Percentiles rank a stretch among this genome's conserved stretches.
Evolutionary conservation across 2,888 invertebrate species (phyloP).

Genomic region (Diploptera punctata): DNA sequence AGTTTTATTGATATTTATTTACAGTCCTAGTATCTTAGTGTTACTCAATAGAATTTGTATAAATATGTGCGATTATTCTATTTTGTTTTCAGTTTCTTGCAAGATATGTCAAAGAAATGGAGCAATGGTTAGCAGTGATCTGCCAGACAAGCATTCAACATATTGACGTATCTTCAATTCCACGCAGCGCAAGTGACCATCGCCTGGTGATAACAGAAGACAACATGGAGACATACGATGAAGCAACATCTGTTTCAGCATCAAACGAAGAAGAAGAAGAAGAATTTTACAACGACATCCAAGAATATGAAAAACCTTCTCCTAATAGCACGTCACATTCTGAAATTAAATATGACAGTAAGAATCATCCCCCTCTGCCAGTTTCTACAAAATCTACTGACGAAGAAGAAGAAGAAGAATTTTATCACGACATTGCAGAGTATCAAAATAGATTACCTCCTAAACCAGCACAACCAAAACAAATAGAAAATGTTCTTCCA

Average conservation of each 20-base stretch:
- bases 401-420: conserved; percentile 4
- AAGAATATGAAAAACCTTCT: too few relatives aligned
- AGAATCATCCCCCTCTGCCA: not conserved
- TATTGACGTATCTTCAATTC: not conserved
- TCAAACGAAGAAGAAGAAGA: not conserved
- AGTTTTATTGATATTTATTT: too few relatives aligned
- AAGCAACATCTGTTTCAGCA: not conserved
- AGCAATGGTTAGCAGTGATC: conserved; percentile 47
- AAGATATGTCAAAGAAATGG: conserved; percentile 46
- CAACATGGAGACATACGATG: conserved; percentile 24
- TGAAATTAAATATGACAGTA: too few relatives aligned
- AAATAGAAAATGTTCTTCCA: not conserved
- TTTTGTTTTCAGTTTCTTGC: conserved; percentile 46
- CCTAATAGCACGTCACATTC: not conserved
- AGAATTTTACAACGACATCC: too few relatives aligned
- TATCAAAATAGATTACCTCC: not conserved
- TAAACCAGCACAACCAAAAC: not conserved
- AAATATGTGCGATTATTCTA: not conserved
- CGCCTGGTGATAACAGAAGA: not conserved
- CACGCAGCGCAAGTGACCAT: too few relatives aligned
- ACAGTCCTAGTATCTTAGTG: too few relatives aligned
- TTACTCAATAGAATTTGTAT: too few relatives aligned
- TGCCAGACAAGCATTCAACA: conserved; percentile 34
- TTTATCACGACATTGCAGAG: conserved; percentile 21
- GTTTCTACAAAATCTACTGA: too few relatives aligned